Evolutionary conservation across 2,888 invertebrate species (phyloP), one percentile per base, ranked within the genome.

Genomic region (Fissipunctia ypsillon): DNA sequence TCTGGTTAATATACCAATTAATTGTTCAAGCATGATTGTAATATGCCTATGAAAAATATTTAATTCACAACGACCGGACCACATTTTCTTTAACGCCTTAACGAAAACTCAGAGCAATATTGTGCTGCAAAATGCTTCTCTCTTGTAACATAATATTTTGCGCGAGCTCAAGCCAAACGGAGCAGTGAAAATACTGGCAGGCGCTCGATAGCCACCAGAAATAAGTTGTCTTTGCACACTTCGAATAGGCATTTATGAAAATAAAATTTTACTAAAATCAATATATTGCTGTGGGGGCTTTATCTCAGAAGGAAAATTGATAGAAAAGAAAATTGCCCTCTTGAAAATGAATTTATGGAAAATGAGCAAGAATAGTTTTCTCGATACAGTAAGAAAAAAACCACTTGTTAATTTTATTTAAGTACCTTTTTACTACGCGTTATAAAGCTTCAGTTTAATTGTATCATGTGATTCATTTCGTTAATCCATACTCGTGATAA

Each of bases 31-130:
- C 38, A 38, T 9, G 4, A 38, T 9, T 9, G 1, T 38, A 9
- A 38, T 38, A 38, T 38, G 38, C 38, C 38, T 9, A 38, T 9
- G 38, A 7, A 28, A 22, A 16, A 16, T n/a, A n/a, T 41, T 19
- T 10, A 28, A 16, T 19, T 38, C 22, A 19, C n/a, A 16, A 3
- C 2, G 4, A 19, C 19, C 7, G 1, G 3, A 31, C n/a, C 6
- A 16, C 0, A 38, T 60, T 35, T 59, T 28, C 3, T 14, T 60
- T 22, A 1, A 5, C 22, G 14, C 75, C 81, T 80, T 28, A 14
- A 3, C 3, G 1, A 66, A 80, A 65, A 35, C 41, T 45, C 1
- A 41, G 10, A 52, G 76, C 76, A 75, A 78, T 7, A 7, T 48
- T 61, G 0, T 5, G 3, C 43, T 2, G 10, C 16, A 41, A 52